phyloP scores from a whole-genome alignment of 2,888 invertebrate species.

The Ferdinandea cuprea region DNA sequence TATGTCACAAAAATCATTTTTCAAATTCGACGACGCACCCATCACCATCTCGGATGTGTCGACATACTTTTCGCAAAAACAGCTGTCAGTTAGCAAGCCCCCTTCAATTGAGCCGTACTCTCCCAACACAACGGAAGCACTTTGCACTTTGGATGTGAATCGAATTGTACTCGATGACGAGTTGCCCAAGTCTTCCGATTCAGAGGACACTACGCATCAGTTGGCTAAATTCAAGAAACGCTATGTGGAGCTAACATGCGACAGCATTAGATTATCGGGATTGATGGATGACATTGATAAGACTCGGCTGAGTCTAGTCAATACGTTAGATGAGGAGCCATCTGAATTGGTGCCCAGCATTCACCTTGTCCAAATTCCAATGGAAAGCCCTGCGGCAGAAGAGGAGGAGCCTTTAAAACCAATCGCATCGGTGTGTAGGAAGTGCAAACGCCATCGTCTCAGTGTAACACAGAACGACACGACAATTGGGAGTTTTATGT shows the following conservation, averaged over 20 bases:
- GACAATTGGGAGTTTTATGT: slow-evolving; percentile 55
- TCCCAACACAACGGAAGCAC: slow-evolving; percentile 40
- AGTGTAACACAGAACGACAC: slow-evolving; percentile 57
- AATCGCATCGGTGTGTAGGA: slow-evolving; percentile 52
- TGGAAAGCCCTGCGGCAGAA: neutral
- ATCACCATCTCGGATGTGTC: slow-evolving; percentile 66
- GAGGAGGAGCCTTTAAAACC: slow-evolving; percentile 1
- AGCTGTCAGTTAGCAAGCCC: neutral
- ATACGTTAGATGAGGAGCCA: slow-evolving; percentile 58
- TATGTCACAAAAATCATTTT: slow-evolving; percentile 36
- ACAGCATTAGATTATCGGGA: slow-evolving; percentile 22
- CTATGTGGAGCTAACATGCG: slow-evolving; percentile 55
- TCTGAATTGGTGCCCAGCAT: slow-evolving; percentile 46
- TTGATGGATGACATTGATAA: slow-evolving; percentile 44
- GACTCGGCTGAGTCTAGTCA: slow-evolving; percentile 60
- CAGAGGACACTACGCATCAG: slow-evolving; percentile 49
- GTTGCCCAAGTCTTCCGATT: slow-evolving; percentile 40
- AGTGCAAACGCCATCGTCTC: slow-evolving; percentile 42
- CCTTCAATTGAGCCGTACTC: neutral
- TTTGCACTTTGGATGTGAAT: slow-evolving; percentile 42
- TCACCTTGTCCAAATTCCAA: no score
- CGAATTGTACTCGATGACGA: slow-evolving; percentile 5
- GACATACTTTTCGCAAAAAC: slow-evolving; percentile 48
- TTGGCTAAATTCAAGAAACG: slow-evolving; percentile 58
- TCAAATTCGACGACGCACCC: slow-evolving; percentile 50